Percentiles rank a stretch among this genome's conserved stretches.
Evolutionary conservation across 2,888 invertebrate species (phyloP).

Genomic region (Polyommatus icarus): DNA sequence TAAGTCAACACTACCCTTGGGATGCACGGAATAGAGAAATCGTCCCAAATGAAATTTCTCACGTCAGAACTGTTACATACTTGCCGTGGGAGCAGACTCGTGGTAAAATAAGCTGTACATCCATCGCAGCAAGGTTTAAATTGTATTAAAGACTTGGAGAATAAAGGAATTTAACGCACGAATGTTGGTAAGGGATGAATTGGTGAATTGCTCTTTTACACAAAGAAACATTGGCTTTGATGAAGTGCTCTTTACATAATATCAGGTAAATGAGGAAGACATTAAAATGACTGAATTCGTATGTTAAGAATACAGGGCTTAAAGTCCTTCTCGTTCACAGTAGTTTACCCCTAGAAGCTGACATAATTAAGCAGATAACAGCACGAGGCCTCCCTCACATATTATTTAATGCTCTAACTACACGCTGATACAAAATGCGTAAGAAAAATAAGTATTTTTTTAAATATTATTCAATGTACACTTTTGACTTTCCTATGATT

Average conservation of each 20-base stretch:
- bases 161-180: constrained; percentile 56
- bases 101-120: constrained; percentile 41
- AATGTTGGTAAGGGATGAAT: constrained; percentile 70
- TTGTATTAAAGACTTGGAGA: constrained; percentile 34
- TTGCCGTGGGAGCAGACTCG: constrained; percentile 37
- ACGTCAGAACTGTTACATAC: constrained; percentile 63
- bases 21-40: constrained; percentile 70
- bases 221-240: constrained; percentile 35
- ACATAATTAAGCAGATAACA: constrained; percentile 42
- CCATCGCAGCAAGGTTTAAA: constrained; percentile 38
- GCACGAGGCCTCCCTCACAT: constrained; percentile 38
- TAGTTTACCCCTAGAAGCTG: too few species aligned
- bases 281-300: not conserved
- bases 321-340: too few species aligned
- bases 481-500: too few species aligned
- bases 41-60: constrained; percentile 77
- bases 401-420: too few species aligned
- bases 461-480: too few species aligned
- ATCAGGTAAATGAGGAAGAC: too few species aligned
- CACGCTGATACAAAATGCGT: too few species aligned
- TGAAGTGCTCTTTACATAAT: not conserved
- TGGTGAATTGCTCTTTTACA: constrained; percentile 45
- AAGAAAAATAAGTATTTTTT: too few species aligned
- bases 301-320: too few species aligned
- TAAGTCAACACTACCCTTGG: constrained; percentile 69